Base-by-base conservation (phyloP, 1,140 invertebrate genomes). In the Rhynchophorus ferrugineus region DNA sequence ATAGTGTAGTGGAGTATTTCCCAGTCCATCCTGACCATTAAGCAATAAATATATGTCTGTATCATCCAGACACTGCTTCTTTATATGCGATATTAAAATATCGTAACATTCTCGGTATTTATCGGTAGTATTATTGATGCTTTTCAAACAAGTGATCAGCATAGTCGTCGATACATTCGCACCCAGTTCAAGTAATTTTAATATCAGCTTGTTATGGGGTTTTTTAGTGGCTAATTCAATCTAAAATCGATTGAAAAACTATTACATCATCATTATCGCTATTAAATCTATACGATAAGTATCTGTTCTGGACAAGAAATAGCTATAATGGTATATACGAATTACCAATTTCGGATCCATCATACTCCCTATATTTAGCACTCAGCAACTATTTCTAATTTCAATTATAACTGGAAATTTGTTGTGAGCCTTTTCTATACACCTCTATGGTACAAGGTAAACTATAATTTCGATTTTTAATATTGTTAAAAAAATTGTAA, bases 1-100 rank as follows among this genome's bases (percentile, higher is more conserved):
- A 65, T 90, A 91, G 69, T 92, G 87, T 7, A 93, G 70, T 0
- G 87, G 78, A 9, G 85, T 85, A 57, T 89, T 89, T 9, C 82
- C 80, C 57, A 82, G 84, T 1, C 74, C 71, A 65, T 89, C 87
- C 7, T 65, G 60, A 52, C 75, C 75, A 64, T 90, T 87, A 0
- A 88, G 71, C n/a, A 47, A 49, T 13, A 45, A 33, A 2, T 41
- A 55, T 17, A 19, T n/a, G n/a, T n/a, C 20, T 49, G 49, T 46
- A 34, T 55, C n/a, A n/a, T n/a, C 53, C 62, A 84, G 72, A 38
- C 49, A 36, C 36, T 34, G 29, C 44, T 47, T 43, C 71, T 75
- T 16, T 65, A 71, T 60, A 72, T 71, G 57, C 61, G 74, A 35
- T 2, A 82, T 57, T 53, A 78, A 72, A 43, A 72, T 66, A 56